Percentiles rank a stretch among this genome's conserved stretches.
phyloP scores from a whole-genome alignment of 2,113 vertebrate species.

The Gymnogyps californianus region DNA sequence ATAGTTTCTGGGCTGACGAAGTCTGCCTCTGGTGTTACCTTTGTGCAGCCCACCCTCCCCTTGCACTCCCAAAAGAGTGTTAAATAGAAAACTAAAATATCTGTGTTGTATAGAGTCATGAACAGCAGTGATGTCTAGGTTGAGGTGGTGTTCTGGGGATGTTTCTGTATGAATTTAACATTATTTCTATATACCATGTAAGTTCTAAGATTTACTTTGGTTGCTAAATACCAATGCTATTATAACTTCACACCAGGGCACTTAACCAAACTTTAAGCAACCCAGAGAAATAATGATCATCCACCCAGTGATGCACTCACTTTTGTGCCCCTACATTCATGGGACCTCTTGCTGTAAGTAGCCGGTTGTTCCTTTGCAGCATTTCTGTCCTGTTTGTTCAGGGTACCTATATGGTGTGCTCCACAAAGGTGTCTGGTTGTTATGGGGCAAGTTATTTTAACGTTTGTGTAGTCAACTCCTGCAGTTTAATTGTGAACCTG shows the following conservation, averaged over 20 bases:
- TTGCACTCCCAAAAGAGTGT: background rate
- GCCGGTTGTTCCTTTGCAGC: background rate
- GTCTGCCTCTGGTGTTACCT: background rate
- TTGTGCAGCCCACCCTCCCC: background rate
- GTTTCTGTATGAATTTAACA: background rate
- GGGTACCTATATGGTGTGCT: background rate
- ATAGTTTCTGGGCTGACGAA: background rate
- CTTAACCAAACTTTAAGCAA: background rate
- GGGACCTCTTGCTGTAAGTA: background rate
- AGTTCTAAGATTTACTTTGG: background rate
- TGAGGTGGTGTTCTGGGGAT: background rate
- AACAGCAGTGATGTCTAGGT: background rate
- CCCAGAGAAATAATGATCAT: background rate
- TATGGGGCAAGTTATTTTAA: background rate
- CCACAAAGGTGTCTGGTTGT: background rate
- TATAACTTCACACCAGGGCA: background rate
- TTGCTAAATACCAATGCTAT: background rate
- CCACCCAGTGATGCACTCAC: background rate
- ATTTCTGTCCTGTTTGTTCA: background rate
- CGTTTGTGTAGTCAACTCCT: background rate
- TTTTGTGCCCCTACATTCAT: background rate
- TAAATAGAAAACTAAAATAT: background rate
- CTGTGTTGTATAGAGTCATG: background rate
- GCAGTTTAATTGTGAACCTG: background rate
- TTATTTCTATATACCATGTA: background rate